These are phyloP conservation scores for Myxocyprinus asiaticus DNA, from an alignment of 2,113 vertebrate species.

Conservation along the genomic window DNA sequence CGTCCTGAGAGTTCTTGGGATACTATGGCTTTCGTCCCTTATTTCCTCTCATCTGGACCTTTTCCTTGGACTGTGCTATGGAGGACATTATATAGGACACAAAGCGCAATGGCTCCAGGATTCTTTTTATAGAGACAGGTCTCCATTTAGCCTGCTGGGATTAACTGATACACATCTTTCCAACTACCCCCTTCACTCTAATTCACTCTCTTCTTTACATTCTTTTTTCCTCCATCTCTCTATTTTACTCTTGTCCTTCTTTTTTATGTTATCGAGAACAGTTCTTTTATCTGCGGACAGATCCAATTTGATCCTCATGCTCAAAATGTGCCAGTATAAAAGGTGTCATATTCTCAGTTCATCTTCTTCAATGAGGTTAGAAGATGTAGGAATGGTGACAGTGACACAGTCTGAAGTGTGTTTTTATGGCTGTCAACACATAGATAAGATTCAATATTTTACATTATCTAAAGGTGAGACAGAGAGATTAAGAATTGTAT, in stretches of 20 bases:
- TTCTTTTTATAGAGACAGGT: constrained; percentile 66
- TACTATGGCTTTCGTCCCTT: not conserved
- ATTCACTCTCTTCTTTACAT: constrained; percentile 20
- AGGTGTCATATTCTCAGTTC: not conserved
- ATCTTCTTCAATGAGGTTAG: not conserved
- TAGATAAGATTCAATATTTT: too few species aligned
- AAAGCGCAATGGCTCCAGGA: constrained; percentile 4
- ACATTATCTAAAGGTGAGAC: too few species aligned
- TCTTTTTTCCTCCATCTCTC: not conserved
- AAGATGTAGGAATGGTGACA: not conserved
- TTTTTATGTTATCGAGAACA: constrained; percentile 35
- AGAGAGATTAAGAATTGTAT: too few species aligned
- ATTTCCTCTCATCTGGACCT: not conserved
- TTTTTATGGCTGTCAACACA: not conserved
- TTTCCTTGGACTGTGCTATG: constrained; percentile 18
- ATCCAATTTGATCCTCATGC: constrained; percentile 45
- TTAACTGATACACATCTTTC: constrained; percentile 63
- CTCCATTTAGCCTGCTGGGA: constrained; percentile 63
- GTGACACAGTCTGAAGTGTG: constrained; percentile 1
- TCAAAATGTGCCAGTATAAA: constrained; percentile 11
- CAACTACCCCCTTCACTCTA: constrained; percentile 53
- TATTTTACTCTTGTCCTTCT: constrained; percentile 15
- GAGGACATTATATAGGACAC: constrained; percentile 61
- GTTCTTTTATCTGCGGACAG: constrained; percentile 45
- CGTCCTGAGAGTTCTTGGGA: not conserved